phyloP scores from a whole-genome alignment of 2,797 vertebrate genomes.

The Pseudocheirus occidentalis region DNA sequence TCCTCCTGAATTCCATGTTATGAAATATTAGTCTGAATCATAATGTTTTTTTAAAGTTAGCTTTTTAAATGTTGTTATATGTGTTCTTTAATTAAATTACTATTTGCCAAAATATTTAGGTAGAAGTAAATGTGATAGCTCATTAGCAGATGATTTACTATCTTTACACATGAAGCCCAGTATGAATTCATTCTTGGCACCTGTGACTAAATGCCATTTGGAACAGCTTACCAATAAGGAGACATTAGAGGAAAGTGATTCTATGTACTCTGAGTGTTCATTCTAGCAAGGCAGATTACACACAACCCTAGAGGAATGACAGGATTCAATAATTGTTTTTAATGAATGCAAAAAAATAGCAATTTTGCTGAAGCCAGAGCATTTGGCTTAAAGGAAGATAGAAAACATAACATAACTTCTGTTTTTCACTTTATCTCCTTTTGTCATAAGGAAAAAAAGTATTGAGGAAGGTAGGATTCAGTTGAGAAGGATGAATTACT shows the following conservation, averaged over 20 bases:
- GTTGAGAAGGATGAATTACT: constrained; percentile 50
- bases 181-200: constrained; percentile 47
- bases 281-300: constrained; percentile 34
- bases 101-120: constrained; percentile 55
- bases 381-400: constrained; percentile 32
- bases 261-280: constrained; percentile 32
- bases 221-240: constrained; percentile 53
- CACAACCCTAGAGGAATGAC: background rate
- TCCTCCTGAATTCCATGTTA: background rate
- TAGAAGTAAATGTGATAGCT: constrained; percentile 21
- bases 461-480: constrained; percentile 61
- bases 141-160: constrained; percentile 60
- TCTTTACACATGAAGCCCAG: background rate
- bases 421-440: constrained; percentile 53
- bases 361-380: constrained; percentile 19
- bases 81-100: constrained; percentile 16
- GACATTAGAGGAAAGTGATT: constrained; percentile 47
- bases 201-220: constrained; percentile 58
- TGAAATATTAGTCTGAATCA: background rate
- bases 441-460: constrained; percentile 60
- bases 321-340: constrained; percentile 42
- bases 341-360: constrained; percentile 17
- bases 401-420: constrained; percentile 33
- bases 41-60: background rate
- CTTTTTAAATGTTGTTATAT: background rate